A percentile compares a stretch with the other conserved stretches of the same genome.
These are phyloP conservation scores for Lathronympha strigana DNA, from an alignment of 2,888 invertebrate species.

Conservation along the genomic window DNA sequence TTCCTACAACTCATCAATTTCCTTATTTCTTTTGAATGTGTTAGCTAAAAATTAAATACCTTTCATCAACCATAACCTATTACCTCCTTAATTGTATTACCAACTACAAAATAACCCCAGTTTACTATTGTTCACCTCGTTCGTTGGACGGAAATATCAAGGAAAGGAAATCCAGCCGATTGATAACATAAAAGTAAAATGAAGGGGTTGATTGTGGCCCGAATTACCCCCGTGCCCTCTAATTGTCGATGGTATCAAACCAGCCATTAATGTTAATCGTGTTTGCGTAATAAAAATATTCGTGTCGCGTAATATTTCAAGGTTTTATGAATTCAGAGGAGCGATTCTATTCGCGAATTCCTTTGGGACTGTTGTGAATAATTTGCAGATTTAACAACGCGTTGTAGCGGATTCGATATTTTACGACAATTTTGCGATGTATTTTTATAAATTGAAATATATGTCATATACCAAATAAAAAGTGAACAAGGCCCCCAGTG, in stretches of 20 bases:
- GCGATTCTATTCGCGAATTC: neutral
- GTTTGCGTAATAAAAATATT: constrained; percentile 9
- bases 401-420: neutral
- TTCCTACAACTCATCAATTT: neutral
- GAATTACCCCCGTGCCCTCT: constrained; percentile 8
- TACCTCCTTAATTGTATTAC: constrained; percentile 14
- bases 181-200: constrained; percentile 19
- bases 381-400: neutral
- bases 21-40: neutral
- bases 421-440: neutral
- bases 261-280: too few species aligned
- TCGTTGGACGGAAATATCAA: constrained; percentile 8
- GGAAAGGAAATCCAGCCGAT: constrained; percentile 23
- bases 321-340: constrained; percentile 5
- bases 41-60: neutral
- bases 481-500: too few species aligned
- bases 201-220: constrained; percentile 22
- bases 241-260: constrained; percentile 23
- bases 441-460: too few species aligned
- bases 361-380: neutral
- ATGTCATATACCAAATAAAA: too few species aligned
- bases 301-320: neutral
- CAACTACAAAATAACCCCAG: neutral
- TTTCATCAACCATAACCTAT: neutral
- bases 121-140: constrained; percentile 15